A percentile compares a stretch with the other conserved stretches of the same genome.
phyloP scores from a whole-genome alignment of 2,113 vertebrate genomes.

The Glareola pratincola region DNA sequence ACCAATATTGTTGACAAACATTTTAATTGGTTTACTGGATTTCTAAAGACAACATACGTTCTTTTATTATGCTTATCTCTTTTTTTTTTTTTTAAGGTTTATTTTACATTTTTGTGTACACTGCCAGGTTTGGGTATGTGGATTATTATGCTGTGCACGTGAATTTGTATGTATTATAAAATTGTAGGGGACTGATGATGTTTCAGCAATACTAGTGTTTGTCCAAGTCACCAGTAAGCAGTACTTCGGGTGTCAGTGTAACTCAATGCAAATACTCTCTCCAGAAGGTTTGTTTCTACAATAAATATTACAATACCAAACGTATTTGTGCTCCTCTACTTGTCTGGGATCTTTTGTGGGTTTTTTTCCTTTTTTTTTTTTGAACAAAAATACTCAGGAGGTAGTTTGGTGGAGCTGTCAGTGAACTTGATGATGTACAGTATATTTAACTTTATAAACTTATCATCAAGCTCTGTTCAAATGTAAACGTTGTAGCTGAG shows the following conservation, averaged over 20 bases:
- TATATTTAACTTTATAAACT: neutral
- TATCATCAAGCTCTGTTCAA: neutral
- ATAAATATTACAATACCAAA: neutral
- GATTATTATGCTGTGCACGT: rapidly evolving
- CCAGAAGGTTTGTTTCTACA: neutral
- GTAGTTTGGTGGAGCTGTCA: neutral
- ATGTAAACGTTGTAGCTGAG: neutral
- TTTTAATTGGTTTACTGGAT: neutral
- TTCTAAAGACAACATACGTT: neutral
- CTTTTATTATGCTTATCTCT: neutral
- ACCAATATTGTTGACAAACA: neutral
- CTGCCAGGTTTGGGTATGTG: neutral
- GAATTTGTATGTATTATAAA: rapidly evolving
- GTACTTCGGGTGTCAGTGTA: neutral
- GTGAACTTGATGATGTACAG: neutral
- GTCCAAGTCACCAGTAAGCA: neutral
- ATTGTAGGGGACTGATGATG: rapidly evolving
- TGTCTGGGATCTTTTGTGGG: neutral
- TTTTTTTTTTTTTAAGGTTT: neutral
- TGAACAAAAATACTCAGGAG: neutral
- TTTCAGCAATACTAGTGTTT: neutral
- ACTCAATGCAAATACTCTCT: neutral
- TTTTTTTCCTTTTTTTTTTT: neutral
- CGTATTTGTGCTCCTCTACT: neutral
- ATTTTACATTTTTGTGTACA: neutral